Conservation (phyloP, 1,140 invertebrate species). For the Pristionchus pacificus region DNA sequence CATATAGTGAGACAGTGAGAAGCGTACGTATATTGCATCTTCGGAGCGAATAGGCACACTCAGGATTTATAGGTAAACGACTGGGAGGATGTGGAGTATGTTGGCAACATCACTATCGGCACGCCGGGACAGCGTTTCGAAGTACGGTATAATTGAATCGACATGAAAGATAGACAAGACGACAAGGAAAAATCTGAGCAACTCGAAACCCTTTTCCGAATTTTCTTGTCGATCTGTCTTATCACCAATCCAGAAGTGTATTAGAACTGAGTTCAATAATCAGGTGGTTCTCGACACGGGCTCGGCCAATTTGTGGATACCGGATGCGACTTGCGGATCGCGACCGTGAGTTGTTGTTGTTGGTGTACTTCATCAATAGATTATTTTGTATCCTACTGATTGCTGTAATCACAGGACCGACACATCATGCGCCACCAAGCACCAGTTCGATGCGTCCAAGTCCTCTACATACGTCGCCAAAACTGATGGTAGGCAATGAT, state of each 20-base stretch:
- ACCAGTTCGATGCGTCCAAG: constrained; percentile 35
- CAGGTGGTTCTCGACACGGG: constrained; percentile 34
- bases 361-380: background rate
- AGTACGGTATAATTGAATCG: too few species aligned
- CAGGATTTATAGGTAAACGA: too few species aligned
- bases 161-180: too few species aligned
- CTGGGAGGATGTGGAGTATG: constrained; percentile 26
- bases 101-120: constrained; percentile 26
- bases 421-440: constrained; percentile 31
- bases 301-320: constrained; percentile 25
- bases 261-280: too few species aligned
- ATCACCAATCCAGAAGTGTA: too few species aligned
- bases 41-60: too few species aligned
- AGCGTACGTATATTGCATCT: too few species aligned
- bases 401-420: too few species aligned
- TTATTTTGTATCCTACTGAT: background rate
- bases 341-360: background rate
- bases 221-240: too few species aligned
- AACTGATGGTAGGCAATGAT: constrained; percentile 37
- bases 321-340: constrained; percentile 17
- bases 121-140: constrained; percentile 25
- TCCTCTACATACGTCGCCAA: constrained; percentile 45
- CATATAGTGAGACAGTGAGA: too few species aligned
- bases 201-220: too few species aligned
- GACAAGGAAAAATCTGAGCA: too few species aligned